Evolutionary conservation across 2,888 invertebrate genomes (phyloP).

Genomic region (Eristalis arbustorum): DNA sequence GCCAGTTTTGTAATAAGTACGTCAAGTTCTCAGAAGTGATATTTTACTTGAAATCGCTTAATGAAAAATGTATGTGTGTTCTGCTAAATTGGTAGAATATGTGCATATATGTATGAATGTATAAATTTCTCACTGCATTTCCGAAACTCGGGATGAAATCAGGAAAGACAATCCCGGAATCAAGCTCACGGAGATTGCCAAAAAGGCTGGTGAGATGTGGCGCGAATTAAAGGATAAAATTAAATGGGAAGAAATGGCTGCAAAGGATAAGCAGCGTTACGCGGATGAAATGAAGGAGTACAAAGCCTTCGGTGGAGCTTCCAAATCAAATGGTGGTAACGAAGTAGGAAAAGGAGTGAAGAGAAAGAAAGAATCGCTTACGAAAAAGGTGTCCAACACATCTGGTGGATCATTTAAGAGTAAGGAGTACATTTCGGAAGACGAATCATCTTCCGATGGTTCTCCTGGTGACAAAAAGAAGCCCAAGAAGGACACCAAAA

Average conservation of each 20-base stretch:
- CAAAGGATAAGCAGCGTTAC: slow-evolving; percentile 93
- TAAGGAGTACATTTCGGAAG: slow-evolving; percentile 94
- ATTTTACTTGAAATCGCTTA: too few relatives aligned
- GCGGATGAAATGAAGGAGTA: slow-evolving; percentile 93
- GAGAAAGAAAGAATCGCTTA: slow-evolving; percentile 79
- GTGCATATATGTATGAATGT: too few relatives aligned
- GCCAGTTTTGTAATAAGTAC: too few relatives aligned
- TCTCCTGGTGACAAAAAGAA: slow-evolving; percentile 81
- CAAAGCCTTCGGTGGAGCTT: slow-evolving; percentile 80
- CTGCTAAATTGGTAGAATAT: too few relatives aligned
- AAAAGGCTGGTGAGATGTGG: slow-evolving; percentile 98
- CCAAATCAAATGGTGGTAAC: slow-evolving; percentile 70
- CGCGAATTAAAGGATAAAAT: slow-evolving; percentile 91
- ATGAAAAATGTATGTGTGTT: too few relatives aligned
- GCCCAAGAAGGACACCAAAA: slow-evolving; percentile 78
- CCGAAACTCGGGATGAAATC: slow-evolving; percentile 90
- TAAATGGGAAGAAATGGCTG: slow-evolving; percentile 94
- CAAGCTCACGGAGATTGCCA: slow-evolving; percentile 94
- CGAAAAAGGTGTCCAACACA: slow-evolving; percentile 77
- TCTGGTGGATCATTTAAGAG: slow-evolving; percentile 88
- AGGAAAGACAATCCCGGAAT: slow-evolving; percentile 95
- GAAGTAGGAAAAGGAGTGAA: slow-evolving; percentile 71
- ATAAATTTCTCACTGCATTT: too few relatives aligned
- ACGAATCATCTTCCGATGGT: slow-evolving; percentile 82
- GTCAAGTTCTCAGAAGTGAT: too few relatives aligned